Evolutionary conservation across 92 coral and sea anemone species (phyloP).

Genomic region (Epizoanthus ramosus): DNA sequence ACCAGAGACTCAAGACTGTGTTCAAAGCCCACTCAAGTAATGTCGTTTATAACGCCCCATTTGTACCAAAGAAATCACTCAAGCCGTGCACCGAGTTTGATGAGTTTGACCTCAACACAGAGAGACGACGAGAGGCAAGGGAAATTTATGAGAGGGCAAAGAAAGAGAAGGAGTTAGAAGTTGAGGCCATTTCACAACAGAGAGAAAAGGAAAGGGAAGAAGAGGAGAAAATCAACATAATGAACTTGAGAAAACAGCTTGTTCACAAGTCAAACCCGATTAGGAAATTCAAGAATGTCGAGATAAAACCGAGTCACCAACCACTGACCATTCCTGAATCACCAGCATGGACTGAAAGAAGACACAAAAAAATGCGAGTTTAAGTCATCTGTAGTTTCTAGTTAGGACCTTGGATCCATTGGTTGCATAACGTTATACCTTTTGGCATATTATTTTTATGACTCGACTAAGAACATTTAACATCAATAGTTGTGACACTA

Average conservation of each 20-base stretch:
- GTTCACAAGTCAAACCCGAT: conserved; percentile 95
- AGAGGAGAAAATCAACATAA: conserved; percentile 72
- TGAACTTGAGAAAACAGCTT: conserved; percentile 73
- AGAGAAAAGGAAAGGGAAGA: conserved; percentile 75
- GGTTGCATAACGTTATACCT: too few species aligned
- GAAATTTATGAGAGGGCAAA: conserved; percentile 77
- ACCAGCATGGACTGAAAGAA: conserved; percentile 83
- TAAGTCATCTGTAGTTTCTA: conserved; percentile 2
- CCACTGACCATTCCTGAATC: conserved; percentile 85
- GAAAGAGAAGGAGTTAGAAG: conserved; percentile 71
- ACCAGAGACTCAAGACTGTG: conserved; percentile 68
- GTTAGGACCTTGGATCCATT: too few species aligned
- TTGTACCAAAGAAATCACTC: conserved; percentile 83
- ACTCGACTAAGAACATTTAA: too few species aligned
- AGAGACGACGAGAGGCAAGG: conserved; percentile 86
- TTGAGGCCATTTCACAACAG: conserved; percentile 61
- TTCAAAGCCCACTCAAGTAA: conserved; percentile 88
- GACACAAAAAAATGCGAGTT: conserved; percentile 64
- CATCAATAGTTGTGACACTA: too few species aligned
- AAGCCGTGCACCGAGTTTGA: conserved; percentile 85
- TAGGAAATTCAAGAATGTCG: conserved; percentile 70
- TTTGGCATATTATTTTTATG: too few species aligned
- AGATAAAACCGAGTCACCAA: conserved; percentile 71
- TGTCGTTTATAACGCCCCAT: conserved; percentile 81
- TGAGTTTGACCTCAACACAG: conserved; percentile 79